A percentile compares a stretch with the other conserved stretches of the same genome.
Evolutionary conservation across 2,113 vertebrate genomes (phyloP).

Genomic region (Ia io): DNA sequence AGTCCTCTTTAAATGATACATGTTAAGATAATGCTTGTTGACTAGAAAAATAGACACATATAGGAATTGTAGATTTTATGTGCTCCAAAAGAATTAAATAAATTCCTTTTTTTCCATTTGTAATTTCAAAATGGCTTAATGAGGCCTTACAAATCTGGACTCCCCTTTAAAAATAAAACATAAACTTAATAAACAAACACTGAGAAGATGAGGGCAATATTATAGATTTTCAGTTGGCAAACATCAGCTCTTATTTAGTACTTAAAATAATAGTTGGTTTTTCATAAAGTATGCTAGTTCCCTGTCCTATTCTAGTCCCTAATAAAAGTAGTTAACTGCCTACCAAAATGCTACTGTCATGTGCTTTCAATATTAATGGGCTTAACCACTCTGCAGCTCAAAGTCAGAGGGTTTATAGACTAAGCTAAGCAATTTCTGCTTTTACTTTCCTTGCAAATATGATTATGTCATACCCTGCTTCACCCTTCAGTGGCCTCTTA

Average conservation of each 20-base stretch:
- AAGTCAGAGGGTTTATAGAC: background rate
- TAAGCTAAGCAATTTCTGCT: background rate
- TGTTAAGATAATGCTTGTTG: background rate
- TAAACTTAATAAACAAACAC: constrained; percentile 37
- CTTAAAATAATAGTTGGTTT: background rate
- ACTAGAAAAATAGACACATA: background rate
- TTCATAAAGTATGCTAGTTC: background rate
- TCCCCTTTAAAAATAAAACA: constrained; percentile 49
- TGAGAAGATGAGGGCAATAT: background rate
- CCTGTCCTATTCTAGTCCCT: background rate
- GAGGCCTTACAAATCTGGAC: constrained; percentile 3
- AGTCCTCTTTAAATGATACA: background rate
- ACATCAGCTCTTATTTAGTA: background rate
- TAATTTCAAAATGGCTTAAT: constrained; percentile 22
- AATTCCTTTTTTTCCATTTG: constrained; percentile 45
- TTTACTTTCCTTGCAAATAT: background rate
- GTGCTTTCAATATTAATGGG: background rate
- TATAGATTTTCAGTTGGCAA: background rate
- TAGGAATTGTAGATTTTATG: background rate
- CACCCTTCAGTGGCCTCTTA: background rate
- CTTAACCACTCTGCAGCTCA: background rate
- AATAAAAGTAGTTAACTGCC: background rate
- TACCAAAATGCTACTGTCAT: background rate
- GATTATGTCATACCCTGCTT: background rate
- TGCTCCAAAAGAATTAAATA: background rate